Conservation (phyloP, 64 coral and sea anemone species). For the Anthopleura sola region DNA sequence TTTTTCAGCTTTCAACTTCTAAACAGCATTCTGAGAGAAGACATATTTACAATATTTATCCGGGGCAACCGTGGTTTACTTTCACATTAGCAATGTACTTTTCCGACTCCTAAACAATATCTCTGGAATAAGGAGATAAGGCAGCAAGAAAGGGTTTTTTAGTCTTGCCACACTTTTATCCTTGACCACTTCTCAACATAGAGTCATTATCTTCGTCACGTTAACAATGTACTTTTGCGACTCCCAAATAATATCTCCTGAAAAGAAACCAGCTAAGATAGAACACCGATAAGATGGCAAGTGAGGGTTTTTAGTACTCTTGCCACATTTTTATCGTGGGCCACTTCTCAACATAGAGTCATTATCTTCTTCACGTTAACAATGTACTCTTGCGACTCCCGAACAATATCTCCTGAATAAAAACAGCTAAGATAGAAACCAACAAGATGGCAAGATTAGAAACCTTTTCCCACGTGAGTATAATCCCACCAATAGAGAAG, state of each 20-base stretch:
- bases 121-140: too few relatives aligned
- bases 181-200: too few relatives aligned
- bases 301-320: too few relatives aligned
- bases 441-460: constrained; percentile 65
- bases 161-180: too few relatives aligned
- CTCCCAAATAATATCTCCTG: constrained; percentile 89
- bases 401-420: constrained; percentile 92
- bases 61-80: too few relatives aligned
- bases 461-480: constrained; percentile 92
- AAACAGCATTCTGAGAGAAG: too few relatives aligned
- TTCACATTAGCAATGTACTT: constrained; percentile 71
- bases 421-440: constrained; percentile 75
- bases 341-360: too few relatives aligned
- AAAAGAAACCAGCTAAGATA: constrained; percentile 71
- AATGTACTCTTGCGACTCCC: constrained; percentile 89
- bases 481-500: constrained; percentile 85
- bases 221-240: constrained; percentile 80
- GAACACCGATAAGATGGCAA: too few relatives aligned
- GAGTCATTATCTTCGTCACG: background rate
- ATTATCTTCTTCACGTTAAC: constrained; percentile 22
- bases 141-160: too few relatives aligned
- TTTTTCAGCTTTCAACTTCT: too few relatives aligned
- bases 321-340: too few relatives aligned
- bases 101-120: constrained; percentile 91
- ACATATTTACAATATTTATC: too few relatives aligned